Evolutionary conservation across 2,888 invertebrate species (phyloP).

Genomic region (Maniola hyperantus): DNA sequence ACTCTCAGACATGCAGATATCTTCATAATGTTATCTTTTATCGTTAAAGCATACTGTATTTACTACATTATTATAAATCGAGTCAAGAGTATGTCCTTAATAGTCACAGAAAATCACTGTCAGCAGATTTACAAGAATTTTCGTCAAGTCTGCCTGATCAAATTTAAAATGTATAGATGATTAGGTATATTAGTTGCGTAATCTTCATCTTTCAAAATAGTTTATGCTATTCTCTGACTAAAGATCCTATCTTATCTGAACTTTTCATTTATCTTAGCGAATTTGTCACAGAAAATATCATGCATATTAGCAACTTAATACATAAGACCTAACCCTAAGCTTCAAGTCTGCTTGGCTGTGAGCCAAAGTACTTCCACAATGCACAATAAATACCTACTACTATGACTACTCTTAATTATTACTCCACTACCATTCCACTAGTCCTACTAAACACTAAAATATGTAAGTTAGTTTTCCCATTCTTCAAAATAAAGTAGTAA

Average conservation of each 20-base stretch:
- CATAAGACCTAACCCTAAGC: constrained; percentile 70
- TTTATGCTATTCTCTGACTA: too few relatives aligned
- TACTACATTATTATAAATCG: background rate
- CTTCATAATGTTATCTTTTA: too few relatives aligned
- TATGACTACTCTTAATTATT: constrained; percentile 75
- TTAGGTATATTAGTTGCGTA: background rate
- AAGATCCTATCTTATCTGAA: background rate
- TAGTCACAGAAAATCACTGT: too few relatives aligned
- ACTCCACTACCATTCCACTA: constrained; percentile 66
- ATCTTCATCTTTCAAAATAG: too few relatives aligned
- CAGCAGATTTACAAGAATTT: background rate
- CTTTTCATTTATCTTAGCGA: constrained; percentile 24
- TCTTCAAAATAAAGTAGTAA: constrained; percentile 21
- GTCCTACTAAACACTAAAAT: constrained; percentile 48
- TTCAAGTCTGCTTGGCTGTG: constrained; percentile 65
- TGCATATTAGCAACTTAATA: constrained; percentile 61
- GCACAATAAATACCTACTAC: constrained; percentile 74
- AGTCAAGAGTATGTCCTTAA: too few relatives aligned
- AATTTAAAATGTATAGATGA: background rate
- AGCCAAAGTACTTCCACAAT: constrained; percentile 72
- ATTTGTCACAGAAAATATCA: constrained; percentile 57
- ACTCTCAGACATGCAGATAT: background rate
- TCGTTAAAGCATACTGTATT: background rate
- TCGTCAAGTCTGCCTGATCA: background rate
- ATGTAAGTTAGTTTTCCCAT: constrained; percentile 38